Evolutionary conservation across 2,113 vertebrate species (phyloP).

Genomic region (Bubo blakistoni): DNA sequence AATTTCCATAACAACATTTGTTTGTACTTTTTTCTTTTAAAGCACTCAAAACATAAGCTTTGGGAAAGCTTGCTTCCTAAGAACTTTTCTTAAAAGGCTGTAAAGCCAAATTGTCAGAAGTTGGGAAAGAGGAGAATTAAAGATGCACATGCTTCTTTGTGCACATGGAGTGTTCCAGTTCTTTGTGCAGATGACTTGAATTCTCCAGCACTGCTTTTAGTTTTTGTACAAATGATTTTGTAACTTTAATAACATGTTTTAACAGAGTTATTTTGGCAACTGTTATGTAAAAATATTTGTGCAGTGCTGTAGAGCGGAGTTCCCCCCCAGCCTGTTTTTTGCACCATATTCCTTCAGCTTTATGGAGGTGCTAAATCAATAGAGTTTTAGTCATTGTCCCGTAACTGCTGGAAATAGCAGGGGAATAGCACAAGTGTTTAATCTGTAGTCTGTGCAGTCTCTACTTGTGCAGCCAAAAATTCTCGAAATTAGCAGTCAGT

Average conservation of each 20-base stretch:
- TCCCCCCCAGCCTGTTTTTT: not conserved
- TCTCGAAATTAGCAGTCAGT: not conserved
- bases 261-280: not conserved
- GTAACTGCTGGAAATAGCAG: not conserved
- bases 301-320: not conserved
- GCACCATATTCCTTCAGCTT: not conserved
- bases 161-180: not conserved
- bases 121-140: not conserved
- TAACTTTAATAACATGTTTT: not conserved
- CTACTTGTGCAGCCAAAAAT: not conserved
- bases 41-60: not conserved
- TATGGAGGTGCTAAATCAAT: constrained; percentile 7
- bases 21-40: not conserved
- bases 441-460: not conserved
- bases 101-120: not conserved
- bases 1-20: not conserved
- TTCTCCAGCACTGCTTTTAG: not conserved
- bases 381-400: not conserved
- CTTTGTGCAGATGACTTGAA: not conserved
- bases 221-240: not conserved
- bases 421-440: not conserved
- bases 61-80: not conserved
- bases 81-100: not conserved
- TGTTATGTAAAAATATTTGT: not conserved
- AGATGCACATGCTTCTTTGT: not conserved